Evolutionary conservation across 1,140 invertebrate species (phyloP).

Genomic region (Nomia melanderi): DNA sequence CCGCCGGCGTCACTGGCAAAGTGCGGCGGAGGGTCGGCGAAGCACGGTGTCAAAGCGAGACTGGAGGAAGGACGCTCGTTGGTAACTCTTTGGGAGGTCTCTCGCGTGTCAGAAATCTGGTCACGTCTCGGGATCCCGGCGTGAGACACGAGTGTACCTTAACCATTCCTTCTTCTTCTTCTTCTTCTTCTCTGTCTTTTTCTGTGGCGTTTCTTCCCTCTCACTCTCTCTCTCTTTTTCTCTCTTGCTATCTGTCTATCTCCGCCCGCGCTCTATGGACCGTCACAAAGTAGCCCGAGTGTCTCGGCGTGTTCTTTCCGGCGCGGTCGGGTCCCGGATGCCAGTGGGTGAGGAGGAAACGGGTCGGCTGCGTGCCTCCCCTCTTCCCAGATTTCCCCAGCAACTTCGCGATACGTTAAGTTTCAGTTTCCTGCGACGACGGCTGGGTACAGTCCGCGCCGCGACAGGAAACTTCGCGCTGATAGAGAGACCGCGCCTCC

Average conservation of each 20-base stretch:
- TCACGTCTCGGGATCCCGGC: slow-evolving; percentile 72
- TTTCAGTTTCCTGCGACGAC: slow-evolving; percentile 35
- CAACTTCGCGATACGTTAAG: slow-evolving; percentile 55
- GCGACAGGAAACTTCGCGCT: slow-evolving; percentile 24
- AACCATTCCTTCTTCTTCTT: slow-evolving; percentile 68
- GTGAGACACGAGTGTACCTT: slow-evolving; percentile 73
- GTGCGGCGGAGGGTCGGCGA: slow-evolving; percentile 37
- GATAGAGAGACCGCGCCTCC: slow-evolving; percentile 3
- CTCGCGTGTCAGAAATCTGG: slow-evolving; percentile 70
- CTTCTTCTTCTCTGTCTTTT: background rate
- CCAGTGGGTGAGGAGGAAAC: background rate
- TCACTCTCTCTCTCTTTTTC: background rate
- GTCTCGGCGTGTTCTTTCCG: background rate
- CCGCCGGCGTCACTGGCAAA: background rate
- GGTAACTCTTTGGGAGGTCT: slow-evolving; percentile 71
- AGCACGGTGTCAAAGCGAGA: slow-evolving; percentile 67
- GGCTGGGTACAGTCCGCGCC: slow-evolving; percentile 1
- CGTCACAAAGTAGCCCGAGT: slow-evolving; percentile 18
- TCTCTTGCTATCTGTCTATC: background rate
- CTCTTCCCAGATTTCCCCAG: slow-evolving; percentile 27
- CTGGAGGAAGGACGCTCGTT: slow-evolving; percentile 60
- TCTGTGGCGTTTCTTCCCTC: background rate
- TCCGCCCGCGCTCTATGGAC: background rate
- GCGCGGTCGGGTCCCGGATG: slow-evolving; percentile 2
- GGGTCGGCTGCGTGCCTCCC: background rate